phyloP scores from a whole-genome alignment of 2,113 vertebrate genomes.

The Noturus placidus region DNA sequence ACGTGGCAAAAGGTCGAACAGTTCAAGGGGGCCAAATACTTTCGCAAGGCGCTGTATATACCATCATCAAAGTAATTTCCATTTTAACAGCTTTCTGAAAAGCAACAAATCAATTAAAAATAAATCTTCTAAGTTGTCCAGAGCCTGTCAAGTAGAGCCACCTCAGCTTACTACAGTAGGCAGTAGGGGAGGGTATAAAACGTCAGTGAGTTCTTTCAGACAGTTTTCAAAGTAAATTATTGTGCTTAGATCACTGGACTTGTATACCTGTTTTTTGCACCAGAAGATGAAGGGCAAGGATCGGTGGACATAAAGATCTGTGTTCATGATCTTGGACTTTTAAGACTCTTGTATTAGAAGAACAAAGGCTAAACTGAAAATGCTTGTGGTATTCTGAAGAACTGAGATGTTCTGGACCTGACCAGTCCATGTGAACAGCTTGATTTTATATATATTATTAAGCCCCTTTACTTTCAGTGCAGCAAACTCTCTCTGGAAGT shows the following conservation, averaged over 20 bases:
- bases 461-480: too few relatives aligned
- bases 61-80: not conserved
- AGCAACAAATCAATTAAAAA: not conserved
- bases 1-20: too few relatives aligned
- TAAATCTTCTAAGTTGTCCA: not conserved
- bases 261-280: not conserved
- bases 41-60: too few relatives aligned
- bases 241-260: not conserved
- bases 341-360: not conserved
- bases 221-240: not conserved
- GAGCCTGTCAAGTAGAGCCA: not conserved
- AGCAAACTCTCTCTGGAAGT: too few relatives aligned
- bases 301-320: not conserved
- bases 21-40: too few relatives aligned
- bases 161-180: not conserved
- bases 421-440: not conserved
- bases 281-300: not conserved
- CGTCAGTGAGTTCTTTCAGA: not conserved
- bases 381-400: not conserved
- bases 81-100: not conserved
- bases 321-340: not conserved
- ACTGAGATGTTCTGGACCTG: not conserved
- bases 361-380: not conserved
- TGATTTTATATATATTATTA: not conserved
- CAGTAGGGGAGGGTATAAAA: not conserved